Evolutionary conservation across 2,113 vertebrate genomes (phyloP).

Genomic region (Halcyon senegalensis): DNA sequence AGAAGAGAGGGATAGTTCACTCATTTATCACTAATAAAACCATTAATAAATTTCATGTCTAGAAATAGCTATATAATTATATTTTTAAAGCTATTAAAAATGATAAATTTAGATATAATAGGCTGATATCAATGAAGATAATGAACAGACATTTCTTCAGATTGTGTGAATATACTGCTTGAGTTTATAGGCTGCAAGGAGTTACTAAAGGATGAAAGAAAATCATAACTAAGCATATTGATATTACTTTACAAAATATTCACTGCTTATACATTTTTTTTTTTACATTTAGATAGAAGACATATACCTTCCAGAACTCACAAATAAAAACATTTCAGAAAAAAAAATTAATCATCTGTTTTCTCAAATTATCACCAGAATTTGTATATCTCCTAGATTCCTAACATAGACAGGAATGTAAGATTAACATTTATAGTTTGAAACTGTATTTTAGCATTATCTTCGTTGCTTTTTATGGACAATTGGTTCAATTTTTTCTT

Average conservation of each 20-base stretch:
- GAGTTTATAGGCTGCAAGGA: neutral
- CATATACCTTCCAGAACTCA: neutral
- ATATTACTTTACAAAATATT: neutral
- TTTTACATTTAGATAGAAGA: neutral
- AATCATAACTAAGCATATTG: neutral
- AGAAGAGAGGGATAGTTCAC: neutral
- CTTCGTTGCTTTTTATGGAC: neutral
- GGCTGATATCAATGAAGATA: neutral
- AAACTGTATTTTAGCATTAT: neutral
- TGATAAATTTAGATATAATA: neutral
- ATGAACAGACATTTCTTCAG: neutral
- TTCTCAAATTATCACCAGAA: neutral
- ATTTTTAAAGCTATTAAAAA: constrained; percentile 20
- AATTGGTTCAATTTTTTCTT: neutral
- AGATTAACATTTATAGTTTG: neutral
- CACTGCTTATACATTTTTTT: neutral
- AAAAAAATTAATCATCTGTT: neutral
- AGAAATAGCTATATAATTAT: neutral
- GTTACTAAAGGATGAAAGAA: neutral
- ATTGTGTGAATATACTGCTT: neutral
- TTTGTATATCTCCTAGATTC: neutral
- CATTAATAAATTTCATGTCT: neutral
- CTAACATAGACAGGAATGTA: neutral
- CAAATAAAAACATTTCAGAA: neutral
- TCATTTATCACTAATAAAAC: constrained; percentile 5